Base-by-base conservation (phyloP, 2,797 vertebrate species). In the Tinamus major region DNA sequence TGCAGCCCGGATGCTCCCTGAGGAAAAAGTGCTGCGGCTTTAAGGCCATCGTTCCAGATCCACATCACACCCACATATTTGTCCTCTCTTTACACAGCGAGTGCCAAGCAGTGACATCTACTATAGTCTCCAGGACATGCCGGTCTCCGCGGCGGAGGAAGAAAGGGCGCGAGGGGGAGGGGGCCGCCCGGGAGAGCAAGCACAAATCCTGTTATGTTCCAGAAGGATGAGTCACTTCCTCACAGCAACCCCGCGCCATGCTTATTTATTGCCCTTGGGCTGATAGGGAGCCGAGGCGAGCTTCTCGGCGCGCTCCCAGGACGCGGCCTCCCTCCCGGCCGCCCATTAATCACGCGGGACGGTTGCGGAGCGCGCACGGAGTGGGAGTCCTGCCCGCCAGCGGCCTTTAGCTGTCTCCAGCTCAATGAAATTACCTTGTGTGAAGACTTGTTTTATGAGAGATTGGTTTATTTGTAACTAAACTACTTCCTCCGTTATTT, bases 391-490 rank as follows among this genome's bases (percentile, higher is more conserved):
- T 97, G 97, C 96, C 96, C 90, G 70, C 68, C 81, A 97, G 97
- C 95, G 97, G 97, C 98, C 97, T 97, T 97, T 97, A 94, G 94
- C 96, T 97, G 98, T 97, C 98, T 98, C 97, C 97, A 97, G 97
- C 94, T 97, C 97, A 97, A 96, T 97, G 97, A 97, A 98, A 97
- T 98, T 95, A 95, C 96, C 97, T 97, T 97, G 96, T 97, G 96
- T 96, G 96, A 97, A 97, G 97, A 96, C 97, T 98, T 98, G 97
- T 97, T 98, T 98, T 98, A 98, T 97, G 97, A 98, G 97, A 96
- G 96, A 97, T 98, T 97, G 98, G 97, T 98, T 98, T 98, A 98
- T 98, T 98, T 98, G 98, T 98, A 98, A 98, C 98, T 97, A 97
- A 98, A 98, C 96, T 92, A 98, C 98, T 98, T 98, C 98, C 98